phyloP scores from a whole-genome alignment of 2,113 vertebrate species.

The Struthio camelus region DNA sequence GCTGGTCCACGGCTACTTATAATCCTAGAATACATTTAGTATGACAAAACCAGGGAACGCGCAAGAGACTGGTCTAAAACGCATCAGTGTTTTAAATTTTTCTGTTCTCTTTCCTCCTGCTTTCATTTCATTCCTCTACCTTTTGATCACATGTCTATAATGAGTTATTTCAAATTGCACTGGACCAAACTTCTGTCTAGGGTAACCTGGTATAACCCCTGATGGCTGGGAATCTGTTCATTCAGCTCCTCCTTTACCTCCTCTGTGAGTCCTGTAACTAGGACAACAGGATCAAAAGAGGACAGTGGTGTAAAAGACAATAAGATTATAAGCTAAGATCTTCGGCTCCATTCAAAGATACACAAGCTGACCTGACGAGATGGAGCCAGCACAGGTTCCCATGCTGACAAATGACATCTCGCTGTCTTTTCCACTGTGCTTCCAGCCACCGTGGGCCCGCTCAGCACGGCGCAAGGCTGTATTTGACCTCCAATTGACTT shows the following conservation, averaged over 20 bases:
- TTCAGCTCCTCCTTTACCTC: background rate
- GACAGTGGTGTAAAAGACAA: background rate
- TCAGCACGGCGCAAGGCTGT: background rate
- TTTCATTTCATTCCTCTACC: background rate
- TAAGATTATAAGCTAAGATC: background rate
- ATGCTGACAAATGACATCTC: background rate
- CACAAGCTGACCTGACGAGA: background rate
- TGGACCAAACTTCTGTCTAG: background rate
- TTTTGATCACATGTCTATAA: background rate
- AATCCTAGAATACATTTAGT: background rate
- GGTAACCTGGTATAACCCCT: background rate
- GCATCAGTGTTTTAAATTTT: background rate
- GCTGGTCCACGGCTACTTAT: background rate
- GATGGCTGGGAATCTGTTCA: background rate
- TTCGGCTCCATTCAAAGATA: background rate
- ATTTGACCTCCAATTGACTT: background rate
- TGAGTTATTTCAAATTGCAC: background rate
- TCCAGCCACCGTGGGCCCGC: background rate
- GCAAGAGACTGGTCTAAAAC: background rate
- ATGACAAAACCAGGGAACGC: background rate
- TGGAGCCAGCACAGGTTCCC: background rate
- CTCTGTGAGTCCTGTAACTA: background rate
- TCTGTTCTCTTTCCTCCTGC: background rate
- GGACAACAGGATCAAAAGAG: background rate
- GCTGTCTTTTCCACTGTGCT: background rate